Percentiles rank a stretch among this genome's conserved stretches.
Evolutionary conservation across 2,888 invertebrate genomes (phyloP).

Genomic region (Rhaphigaster nebulosa): DNA sequence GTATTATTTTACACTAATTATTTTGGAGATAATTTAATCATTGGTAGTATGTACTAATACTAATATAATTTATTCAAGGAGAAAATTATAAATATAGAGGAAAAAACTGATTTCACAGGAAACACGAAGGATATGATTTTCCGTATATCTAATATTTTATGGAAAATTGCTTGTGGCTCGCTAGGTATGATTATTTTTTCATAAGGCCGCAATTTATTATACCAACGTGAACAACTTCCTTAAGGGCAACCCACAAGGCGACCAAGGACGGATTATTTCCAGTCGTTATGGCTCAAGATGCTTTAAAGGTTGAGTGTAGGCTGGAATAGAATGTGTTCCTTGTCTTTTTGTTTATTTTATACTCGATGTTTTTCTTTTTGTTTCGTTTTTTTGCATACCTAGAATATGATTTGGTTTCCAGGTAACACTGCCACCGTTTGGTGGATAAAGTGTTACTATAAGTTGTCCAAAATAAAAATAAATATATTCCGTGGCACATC

Average conservation of each 20-base stretch:
- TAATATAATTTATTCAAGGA: too few species aligned
- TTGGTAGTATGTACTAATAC: too few species aligned
- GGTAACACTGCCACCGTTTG: not conserved
- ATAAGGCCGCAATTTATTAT: constrained; percentile 5
- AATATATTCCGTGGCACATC: too few species aligned
- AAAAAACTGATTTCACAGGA: not conserved
- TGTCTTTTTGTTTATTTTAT: not conserved
- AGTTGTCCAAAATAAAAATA: too few species aligned
- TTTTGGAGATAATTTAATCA: too few species aligned
- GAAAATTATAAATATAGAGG: not conserved
- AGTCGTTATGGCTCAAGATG: constrained; percentile 30
- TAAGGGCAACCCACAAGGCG: constrained; percentile 44
- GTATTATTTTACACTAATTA: too few species aligned
- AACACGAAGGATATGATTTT: not conserved
- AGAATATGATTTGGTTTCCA: not conserved
- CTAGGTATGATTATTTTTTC: not conserved
- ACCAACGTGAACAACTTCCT: constrained; percentile 39
- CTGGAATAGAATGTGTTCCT: constrained; percentile 5
- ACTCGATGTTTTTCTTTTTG: not conserved
- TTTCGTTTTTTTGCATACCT: not conserved
- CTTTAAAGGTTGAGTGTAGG: constrained; percentile 44
- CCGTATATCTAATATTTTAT: not conserved
- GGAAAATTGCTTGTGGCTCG: constrained; percentile 9
- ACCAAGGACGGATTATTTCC: constrained; percentile 31
- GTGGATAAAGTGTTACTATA: not conserved